phyloP scores from a whole-genome alignment of 1,140 invertebrate species.

The Cyclargus thomasi region DNA sequence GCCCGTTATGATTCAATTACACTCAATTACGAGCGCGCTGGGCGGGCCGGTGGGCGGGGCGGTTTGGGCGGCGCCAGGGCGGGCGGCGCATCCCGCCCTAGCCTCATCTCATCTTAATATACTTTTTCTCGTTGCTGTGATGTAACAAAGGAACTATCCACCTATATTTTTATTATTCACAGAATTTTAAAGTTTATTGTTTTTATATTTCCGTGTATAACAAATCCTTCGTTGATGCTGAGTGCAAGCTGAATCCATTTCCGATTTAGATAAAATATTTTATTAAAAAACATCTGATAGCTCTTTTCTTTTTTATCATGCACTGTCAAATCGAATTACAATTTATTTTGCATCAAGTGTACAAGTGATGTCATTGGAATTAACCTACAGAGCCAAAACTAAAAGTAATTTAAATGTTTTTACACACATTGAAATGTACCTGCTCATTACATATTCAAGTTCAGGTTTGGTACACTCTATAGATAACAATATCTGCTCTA shows the following conservation, averaged over 20 bases:
- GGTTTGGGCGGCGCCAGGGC: constrained; percentile 40
- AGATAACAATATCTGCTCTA: neutral
- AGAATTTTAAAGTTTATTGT: neutral
- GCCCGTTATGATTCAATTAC: constrained; percentile 56
- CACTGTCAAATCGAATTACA: too few relatives aligned
- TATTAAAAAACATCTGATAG: too few relatives aligned
- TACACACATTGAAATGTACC: neutral
- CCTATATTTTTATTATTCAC: neutral
- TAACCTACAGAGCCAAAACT: neutral
- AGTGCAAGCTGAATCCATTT: too few relatives aligned
- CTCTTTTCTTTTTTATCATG: too few relatives aligned
- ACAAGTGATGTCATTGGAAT: neutral
- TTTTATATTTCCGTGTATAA: neutral
- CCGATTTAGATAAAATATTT: too few relatives aligned
- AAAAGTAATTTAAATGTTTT: neutral
- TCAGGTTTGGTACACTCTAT: neutral
- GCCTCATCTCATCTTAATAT: constrained; percentile 26
- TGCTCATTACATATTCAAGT: neutral
- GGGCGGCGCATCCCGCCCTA: constrained; percentile 57
- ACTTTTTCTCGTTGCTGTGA: constrained; percentile 17
- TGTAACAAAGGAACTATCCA: neutral
- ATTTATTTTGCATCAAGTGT: too few relatives aligned
- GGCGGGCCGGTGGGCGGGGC: constrained; percentile 51
- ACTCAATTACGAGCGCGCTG: constrained; percentile 56
- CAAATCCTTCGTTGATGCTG: too few relatives aligned